Evolutionary conservation across 2,888 invertebrate genomes (phyloP), one percentile per base, ranked within the genome.

Genomic region (Volucella zonaria): DNA sequence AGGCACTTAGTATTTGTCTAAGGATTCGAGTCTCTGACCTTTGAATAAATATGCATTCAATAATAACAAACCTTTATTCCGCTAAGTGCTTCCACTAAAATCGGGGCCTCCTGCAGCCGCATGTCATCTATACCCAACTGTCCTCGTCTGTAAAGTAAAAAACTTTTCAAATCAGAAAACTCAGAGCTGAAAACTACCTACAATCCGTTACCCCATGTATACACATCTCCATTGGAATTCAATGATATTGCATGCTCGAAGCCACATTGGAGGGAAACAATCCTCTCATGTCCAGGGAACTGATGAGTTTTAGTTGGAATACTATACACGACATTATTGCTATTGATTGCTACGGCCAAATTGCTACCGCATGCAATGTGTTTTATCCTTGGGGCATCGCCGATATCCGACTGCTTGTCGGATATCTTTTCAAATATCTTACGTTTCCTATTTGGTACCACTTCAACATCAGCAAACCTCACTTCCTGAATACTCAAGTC

Each of bases 201-300:
- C 97, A 96, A 95, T 89, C 97, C 97, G 90, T 94, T 94, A 52
- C 98, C 98, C 94, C 95, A 96, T 3, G 95, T 94, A 88, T 95
- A 97, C n/a, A 98, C 93, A 88, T 93, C 93, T 1, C 97, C 97
- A 88, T 92, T 92, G 64, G 93, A 92, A 64, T 95, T 95, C 8
- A 97, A 92, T 64, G 96, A 88, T 11, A 97, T 89, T 47, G 93
- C 94, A 91, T 98, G 97, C 90, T 97, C 97, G 90, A 95, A 94
- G 0, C 98, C 98, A 91, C 96, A 95, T 67, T 93, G 93, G 43
- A 97, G 90, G 89, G 95, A 94, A 70, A 93, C 90, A 14, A 95
- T 93, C 88, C 93, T 93, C 12, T 93, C 92, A 82, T 93, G 92
- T 49, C 92, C 91, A 3, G 91, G 89, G 88, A 94, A 90, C 82